Evolutionary conservation across 2,797 vertebrate species (phyloP), one percentile per base, ranked within the genome.

Genomic region (Tympanoctomys barrerae): DNA sequence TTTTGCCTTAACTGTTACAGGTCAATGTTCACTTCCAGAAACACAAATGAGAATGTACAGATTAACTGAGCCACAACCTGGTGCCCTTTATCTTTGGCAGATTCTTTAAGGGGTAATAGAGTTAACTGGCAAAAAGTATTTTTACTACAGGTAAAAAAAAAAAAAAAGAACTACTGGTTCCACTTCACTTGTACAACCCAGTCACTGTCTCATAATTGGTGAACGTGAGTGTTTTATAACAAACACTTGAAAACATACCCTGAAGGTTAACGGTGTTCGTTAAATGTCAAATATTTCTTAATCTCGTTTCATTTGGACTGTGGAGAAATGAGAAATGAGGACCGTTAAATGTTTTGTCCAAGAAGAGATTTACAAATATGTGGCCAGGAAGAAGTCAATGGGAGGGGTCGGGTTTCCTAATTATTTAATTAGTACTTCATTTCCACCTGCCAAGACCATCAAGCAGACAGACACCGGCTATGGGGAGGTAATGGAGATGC

Each of bases 381-480:
- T 1, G 0, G 33, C 46, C 6, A 1, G 24, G 33, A n/a, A 68
- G 21, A 31, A 49, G 7, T 7, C 1, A 0, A 8, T 8, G 4
- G 6, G 52, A 54, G 5, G 14, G 0, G 3, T 8, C 26, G 0
- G 0, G 42, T 13, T 5, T 31, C 39, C 66, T 22, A 0, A 1
- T 14, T 62, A 11, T 90, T 46, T 68, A 59, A 73, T 21, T 26
- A 16, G 33, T 7, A 11, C 61, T 33, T 79, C 46, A 77, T 8
- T 66, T n/a, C 46, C 18, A 16, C 39, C 70, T 36, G 42, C 33
- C 12, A 16, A 77, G 54, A 64, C 52, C 42, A 11, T n/a, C 28
- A 57, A 11, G 42, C 61, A 39, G 26, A 42, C 7, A 49, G 5
- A 28, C 19, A 12, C 2, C 1, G 59, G 13, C 26, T 5, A 1